Evolutionary conservation across 2,113 vertebrate species (phyloP), one percentile per base, ranked within the genome.

Genomic region (Desmodus rotundus): DNA sequence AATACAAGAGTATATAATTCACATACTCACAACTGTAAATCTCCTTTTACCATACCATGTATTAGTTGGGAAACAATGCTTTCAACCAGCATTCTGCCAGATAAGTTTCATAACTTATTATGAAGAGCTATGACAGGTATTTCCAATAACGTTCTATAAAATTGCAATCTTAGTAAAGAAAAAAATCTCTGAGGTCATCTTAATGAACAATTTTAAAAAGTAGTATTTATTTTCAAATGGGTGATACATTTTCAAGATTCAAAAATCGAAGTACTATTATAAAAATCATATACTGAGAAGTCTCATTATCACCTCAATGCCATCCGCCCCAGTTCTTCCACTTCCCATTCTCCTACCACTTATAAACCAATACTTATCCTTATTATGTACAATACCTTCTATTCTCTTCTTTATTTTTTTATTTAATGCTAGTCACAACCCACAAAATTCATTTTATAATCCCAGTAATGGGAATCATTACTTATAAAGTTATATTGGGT

Each of bases 201-300:
- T 52, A 36, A 70, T 58, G 26, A 91, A 89, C 38, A 17, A 7
- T 63, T 92, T 61, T 54, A 61, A 93, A 95, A 96, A 73, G 26
- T 43, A 68, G 50, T 77, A 52, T 38, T 90, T 94, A 93, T 54
- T 95, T 93, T 91, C 38, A 85, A 96, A 77, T 41, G 24, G 31
- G 67, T 81, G 33, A 96, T 45, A 91, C 7, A 91, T 76, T 91
- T 20, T 87, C 31, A 83, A 91, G 38, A 43, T 38, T 85, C 4
- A 93, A n/a, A 96, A 58, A 70, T 58, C 7, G 65, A 87, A 90
- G 56, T 78, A 94, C 28, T 91, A 72, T 67, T 95, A 76, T 68
- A 83, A 91, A 91, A 91, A 82, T 12, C 43, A 93, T 17, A 82
- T 26, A 73, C 20, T 76, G 24, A 70, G 6, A 76, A 87, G 13